Evolutionary conservation across 1,140 invertebrate species (phyloP).

Genomic region (Cydia strobilella): DNA sequence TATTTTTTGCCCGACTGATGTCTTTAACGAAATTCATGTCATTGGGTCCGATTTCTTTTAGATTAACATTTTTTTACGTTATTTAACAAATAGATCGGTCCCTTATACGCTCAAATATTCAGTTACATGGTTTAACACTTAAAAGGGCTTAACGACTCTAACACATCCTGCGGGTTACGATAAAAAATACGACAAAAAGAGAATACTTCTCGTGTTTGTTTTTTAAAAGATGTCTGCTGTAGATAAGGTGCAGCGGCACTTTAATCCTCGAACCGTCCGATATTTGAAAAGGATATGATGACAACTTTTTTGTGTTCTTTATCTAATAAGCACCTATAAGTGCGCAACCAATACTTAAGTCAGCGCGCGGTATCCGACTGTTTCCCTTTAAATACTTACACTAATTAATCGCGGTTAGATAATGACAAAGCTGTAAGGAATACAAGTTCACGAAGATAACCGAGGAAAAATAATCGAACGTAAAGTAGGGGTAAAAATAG

Average conservation of each 20-base stretch:
- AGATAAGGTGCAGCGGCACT: slow-evolving; percentile 77
- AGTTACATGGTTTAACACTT: slow-evolving; percentile 80
- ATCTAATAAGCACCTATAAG: slow-evolving; percentile 71
- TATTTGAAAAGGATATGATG: slow-evolving; percentile 80
- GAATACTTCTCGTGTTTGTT: slow-evolving; percentile 75
- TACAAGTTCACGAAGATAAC: not conserved
- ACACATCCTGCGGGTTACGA: slow-evolving; percentile 79
- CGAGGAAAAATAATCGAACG: not conserved
- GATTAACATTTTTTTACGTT: slow-evolving; percentile 73
- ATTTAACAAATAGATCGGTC: slow-evolving; percentile 78
- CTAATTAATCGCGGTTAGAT: slow-evolving; percentile 13
- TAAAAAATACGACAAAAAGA: slow-evolving; percentile 75
- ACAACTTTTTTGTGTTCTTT: slow-evolving; percentile 73
- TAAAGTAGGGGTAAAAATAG: not conserved
- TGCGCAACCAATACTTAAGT: slow-evolving; percentile 47
- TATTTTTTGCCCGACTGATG: slow-evolving; percentile 69
- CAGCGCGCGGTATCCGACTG: slow-evolving; percentile 24
- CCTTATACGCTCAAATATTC: slow-evolving; percentile 75
- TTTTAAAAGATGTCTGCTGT: slow-evolving; percentile 78
- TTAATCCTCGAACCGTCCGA: slow-evolving; percentile 74
- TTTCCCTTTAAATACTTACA: slow-evolving; percentile 2
- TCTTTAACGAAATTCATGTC: slow-evolving; percentile 77
- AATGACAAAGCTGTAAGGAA: not conserved
- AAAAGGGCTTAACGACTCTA: slow-evolving; percentile 79
- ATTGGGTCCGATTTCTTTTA: slow-evolving; percentile 75